These are phyloP conservation scores for Brachycybe producta DNA, from an alignment of 2,888 invertebrate genomes.

Conservation along the genomic window DNA sequence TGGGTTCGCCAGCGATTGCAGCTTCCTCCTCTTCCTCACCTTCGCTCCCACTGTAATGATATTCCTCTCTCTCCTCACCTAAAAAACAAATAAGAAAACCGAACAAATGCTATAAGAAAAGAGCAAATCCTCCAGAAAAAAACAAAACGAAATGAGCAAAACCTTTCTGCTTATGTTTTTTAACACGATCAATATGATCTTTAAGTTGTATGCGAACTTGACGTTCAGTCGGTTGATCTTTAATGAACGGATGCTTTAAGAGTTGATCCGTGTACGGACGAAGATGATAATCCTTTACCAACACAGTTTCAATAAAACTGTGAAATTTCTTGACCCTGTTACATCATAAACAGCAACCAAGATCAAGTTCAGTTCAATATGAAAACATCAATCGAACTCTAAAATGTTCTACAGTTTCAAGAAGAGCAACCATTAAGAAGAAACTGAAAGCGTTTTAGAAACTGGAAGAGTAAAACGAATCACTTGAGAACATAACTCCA, in stretches of 20 bases:
- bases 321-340: slow-evolving; percentile 83
- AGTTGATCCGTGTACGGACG: slow-evolving; percentile 96
- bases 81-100: background rate
- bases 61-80: slow-evolving; percentile 22
- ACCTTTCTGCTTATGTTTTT: slow-evolving; percentile 52
- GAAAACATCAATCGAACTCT: no score
- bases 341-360: no score
- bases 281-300: slow-evolving; percentile 98
- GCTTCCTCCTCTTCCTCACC: slow-evolving; percentile 85
- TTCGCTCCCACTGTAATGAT: slow-evolving; percentile 83
- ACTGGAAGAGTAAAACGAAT: no score
- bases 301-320: slow-evolving; percentile 92
- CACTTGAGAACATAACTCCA: no score
- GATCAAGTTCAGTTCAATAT: slow-evolving; percentile 12
- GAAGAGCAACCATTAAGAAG: no score
- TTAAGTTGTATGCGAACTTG: slow-evolving; percentile 97
- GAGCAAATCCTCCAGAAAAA: background rate
- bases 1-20: slow-evolving; percentile 82
- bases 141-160: background rate
- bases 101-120: background rate
- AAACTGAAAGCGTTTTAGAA: no score
- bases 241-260: slow-evolving; percentile 91
- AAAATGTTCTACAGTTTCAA: no score
- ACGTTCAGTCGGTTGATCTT: slow-evolving; percentile 96
- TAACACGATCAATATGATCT: slow-evolving; percentile 96